These are phyloP conservation scores for Picus viridis DNA, from an alignment of 2,797 vertebrate genomes.

Conservation along the genomic window DNA sequence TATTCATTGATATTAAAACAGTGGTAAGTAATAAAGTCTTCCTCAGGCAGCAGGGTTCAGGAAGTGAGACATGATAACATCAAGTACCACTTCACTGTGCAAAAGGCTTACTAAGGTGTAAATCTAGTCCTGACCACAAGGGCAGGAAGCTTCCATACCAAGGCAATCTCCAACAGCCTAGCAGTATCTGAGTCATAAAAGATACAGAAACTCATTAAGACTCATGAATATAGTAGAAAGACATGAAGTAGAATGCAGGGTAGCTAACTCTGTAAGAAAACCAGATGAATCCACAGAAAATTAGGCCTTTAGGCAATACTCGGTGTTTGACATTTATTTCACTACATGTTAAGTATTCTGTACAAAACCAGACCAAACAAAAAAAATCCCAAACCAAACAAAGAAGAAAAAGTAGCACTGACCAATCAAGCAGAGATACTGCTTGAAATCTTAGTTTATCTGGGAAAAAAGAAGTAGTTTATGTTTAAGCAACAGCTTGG, in stretches of 20 bases:
- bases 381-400: neutral
- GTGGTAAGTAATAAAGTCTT: neutral
- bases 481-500: neutral
- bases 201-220: neutral
- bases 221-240: neutral
- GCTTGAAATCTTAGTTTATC: neutral
- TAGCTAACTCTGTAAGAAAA: neutral
- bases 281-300: neutral
- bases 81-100: neutral
- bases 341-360: neutral
- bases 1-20: neutral
- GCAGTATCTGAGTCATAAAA: neutral
- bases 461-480: neutral
- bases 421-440: neutral
- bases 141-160: neutral
- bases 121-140: neutral
- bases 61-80: neutral
- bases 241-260: neutral
- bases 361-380: neutral
- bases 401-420: neutral
- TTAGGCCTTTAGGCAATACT: neutral
- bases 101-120: neutral
- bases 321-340: neutral
- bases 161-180: neutral
- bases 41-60: neutral